Conservation (phyloP, 2,113 vertebrate genomes). For the Sialia sialis region DNA sequence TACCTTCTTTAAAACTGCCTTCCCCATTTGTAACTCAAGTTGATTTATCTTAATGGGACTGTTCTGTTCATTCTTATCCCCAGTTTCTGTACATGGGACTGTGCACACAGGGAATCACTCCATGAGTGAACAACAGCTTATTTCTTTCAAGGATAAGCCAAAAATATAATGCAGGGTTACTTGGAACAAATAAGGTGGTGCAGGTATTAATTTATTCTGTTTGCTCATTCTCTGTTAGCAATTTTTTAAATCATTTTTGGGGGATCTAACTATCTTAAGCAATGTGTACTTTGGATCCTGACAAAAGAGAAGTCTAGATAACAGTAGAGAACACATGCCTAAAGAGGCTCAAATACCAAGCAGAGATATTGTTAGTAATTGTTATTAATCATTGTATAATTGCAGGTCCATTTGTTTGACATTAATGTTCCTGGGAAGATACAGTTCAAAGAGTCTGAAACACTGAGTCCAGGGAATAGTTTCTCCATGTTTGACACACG, state of each 20-base stretch:
- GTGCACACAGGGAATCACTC: not conserved
- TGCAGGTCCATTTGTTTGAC: conserved; percentile 95
- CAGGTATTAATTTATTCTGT: not conserved
- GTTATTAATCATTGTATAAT: not conserved
- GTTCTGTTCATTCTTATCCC: not conserved
- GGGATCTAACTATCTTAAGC: not conserved
- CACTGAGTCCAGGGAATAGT: conserved; percentile 83
- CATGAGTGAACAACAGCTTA: not conserved
- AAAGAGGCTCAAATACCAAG: not conserved
- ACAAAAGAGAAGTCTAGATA: not conserved
- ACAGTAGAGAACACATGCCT: not conserved
- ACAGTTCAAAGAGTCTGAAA: conserved; percentile 94
- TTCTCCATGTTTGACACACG: conserved; percentile 91
- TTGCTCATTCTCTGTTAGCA: not conserved
- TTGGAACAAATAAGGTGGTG: not conserved
- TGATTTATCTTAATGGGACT: not conserved
- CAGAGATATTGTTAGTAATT: not conserved
- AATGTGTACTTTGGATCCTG: not conserved
- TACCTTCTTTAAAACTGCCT: not conserved
- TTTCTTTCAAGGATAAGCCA: not conserved
- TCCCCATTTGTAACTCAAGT: not conserved
- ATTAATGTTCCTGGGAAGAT: conserved; percentile 95
- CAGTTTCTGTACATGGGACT: not conserved
- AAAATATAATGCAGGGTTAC: not conserved
- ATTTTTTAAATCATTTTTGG: not conserved